Base-by-base conservation (phyloP, 2,888 invertebrate species). In the Lysandra bellargus region DNA sequence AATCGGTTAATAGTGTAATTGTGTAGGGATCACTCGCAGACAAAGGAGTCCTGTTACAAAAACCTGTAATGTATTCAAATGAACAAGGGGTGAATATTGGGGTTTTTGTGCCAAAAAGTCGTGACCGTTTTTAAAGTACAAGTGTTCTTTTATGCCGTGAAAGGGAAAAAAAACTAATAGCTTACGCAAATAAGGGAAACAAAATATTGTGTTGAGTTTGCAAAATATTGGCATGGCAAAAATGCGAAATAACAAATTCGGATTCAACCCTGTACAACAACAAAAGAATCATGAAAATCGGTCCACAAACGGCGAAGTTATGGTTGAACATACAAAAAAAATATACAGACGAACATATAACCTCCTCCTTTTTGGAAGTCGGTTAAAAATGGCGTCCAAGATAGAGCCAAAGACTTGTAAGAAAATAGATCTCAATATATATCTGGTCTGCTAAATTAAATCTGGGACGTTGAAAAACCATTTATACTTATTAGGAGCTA, bases 1-100 rank as follows among this genome's bases (percentile, higher is more conserved):
- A 90, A 92, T 92, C 88, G 87, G 86, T 85, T 91, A 88, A 91
- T 88, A 84, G 85, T 81, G 87, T 88, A 87, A 91, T 91, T 90
- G 87, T 85, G 85, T 82, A 83, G 84, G 86, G 88, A 86, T 86
- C 86, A 87, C 84, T 81, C 81, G 73, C 84, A 83, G 79, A 80
- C 81, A 80, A 81, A 80, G 73, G 73, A 44, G 78, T 73, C 60
- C 30, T 80, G 74, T 80, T 78, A 80, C 80, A 72, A 77, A 78
- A 78, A 80, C 79, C 78, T 78, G 78, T 78, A 75, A 75, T 69
- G 37, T 69, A 69, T 69, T 69, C 69, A 69, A 69, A 69, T 69
- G 69, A 64, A 69, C 73, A 77, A 73, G 61, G 78, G 74, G 40
- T 78, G 78, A 76, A 73, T 72, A 80, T 40, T 23, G 74, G 77